Evolutionary conservation across 64 coral and sea anemone species (phyloP), one percentile per base, ranked within the genome.

Genomic region (Montipora efflorescens): DNA sequence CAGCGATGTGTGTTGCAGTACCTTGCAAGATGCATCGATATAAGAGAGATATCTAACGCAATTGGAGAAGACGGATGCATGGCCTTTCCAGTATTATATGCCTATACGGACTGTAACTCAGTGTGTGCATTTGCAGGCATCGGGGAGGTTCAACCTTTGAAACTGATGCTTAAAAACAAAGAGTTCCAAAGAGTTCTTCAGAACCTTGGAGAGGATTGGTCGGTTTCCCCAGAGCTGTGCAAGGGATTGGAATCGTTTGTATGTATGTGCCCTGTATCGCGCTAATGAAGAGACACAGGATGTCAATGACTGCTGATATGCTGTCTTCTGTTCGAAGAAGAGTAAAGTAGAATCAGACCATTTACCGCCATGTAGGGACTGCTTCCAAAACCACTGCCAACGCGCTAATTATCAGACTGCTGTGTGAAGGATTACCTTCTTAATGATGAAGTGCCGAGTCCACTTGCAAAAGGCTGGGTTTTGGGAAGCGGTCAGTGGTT

Each of bases 61-160:
- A 5, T 79, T 48, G 77, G 77, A 18, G 12, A 48, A 8, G 43
- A 79, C 16, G 48, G 48, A 12, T 91, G 28, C 67, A 73, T 73
- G 44, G 77, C 18, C 9, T 58, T 91, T 15, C 64, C 75, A 48
- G 90, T 61, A n/a, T 45, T 81, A 9, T 79, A 82, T 28, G 43
- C 90, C 45, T 91, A 79, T 62, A 90, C 76, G 8, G 88, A 52
- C 10, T 90, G 88, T 90, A 76, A 90, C 20, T 79, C 14, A 50
- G 77, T 91, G 0, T 82, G 90, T 55, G 78, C 78, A 9, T 83
- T 91, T 59, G 90, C 64, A 52, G 90, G 90, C 45, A 81, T 59
- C 18, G 90, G 90, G 15, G 83, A 91, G 36, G 68, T 21, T 12
- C 58, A n/a, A 25, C 59, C 67, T 5, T 47, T 91, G 3, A 83